These are phyloP conservation scores for Aplysina aerophoba DNA, from an alignment of 37 sponge, comb jelly and placozoan species.

Conservation along the genomic window DNA sequence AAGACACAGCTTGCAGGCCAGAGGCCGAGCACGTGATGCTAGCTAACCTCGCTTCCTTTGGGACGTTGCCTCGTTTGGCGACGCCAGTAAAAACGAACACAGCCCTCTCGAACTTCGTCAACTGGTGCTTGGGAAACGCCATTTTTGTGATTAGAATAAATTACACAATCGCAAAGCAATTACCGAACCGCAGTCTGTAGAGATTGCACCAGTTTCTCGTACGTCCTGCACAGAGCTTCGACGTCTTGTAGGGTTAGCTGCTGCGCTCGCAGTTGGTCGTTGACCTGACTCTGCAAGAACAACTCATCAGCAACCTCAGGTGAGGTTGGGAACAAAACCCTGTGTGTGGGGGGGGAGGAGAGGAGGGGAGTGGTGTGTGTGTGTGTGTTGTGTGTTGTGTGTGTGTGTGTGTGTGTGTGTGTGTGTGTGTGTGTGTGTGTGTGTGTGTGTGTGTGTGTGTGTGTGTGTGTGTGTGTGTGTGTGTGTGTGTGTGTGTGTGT, in stretches of 20 bases:
- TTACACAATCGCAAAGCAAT: not conserved
- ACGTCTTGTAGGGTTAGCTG: slow-evolving; percentile 68
- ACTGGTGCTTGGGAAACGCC: slow-evolving; percentile 23
- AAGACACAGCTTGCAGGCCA: no score
- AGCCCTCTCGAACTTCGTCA: not conserved
- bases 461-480: no score
- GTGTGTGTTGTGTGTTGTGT: not conserved
- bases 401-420: no score
- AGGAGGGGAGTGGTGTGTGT: not conserved
- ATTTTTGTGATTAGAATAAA: not conserved
- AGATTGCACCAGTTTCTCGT: not conserved
- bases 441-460: no score
- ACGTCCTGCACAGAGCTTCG: slow-evolving; percentile 34
- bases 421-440: no score
- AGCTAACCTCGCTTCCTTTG: slow-evolving; percentile 3
- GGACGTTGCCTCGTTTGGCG: not conserved
- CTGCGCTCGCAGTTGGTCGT: slow-evolving; percentile 68
- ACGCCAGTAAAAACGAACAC: slow-evolving; percentile 22
- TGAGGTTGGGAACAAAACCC: slow-evolving; percentile 64
- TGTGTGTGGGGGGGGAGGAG: not conserved
- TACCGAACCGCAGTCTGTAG: no score
- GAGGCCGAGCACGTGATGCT: no score
- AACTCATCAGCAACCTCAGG: slow-evolving; percentile 44
- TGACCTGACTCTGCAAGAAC: slow-evolving; percentile 56
- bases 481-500: no score